These are phyloP conservation scores for Barbus barbus DNA, from an alignment of 2,113 vertebrate species.

Conservation along the genomic window DNA sequence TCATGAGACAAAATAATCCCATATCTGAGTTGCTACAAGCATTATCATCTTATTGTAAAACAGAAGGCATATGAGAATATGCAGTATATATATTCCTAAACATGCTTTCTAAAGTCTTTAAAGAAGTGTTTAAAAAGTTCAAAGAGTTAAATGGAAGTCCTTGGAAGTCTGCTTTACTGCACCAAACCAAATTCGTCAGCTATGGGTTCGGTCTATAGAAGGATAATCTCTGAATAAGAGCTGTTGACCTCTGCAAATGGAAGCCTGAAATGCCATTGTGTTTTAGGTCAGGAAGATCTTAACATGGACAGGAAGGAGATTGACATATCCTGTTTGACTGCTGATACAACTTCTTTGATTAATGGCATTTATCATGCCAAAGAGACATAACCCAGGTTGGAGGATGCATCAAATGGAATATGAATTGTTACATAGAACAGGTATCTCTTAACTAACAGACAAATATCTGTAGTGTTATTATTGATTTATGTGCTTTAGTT, in stretches of 20 bases:
- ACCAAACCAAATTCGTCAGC: constrained; percentile 54
- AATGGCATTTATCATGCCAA: constrained; percentile 60
- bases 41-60: background rate
- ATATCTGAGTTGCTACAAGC: background rate
- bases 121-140: background rate
- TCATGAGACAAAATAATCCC: constrained; percentile 14
- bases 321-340: constrained; percentile 64
- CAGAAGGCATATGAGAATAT: background rate
- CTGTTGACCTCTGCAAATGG: constrained; percentile 67
- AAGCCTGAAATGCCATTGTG: constrained; percentile 67
- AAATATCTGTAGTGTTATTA: background rate
- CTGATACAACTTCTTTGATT: constrained; percentile 66
- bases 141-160: background rate
- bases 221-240: constrained; percentile 62
- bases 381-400: background rate
- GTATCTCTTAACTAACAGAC: background rate
- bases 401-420: background rate
- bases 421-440: background rate
- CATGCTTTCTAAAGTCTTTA: background rate
- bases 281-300: constrained; percentile 71
- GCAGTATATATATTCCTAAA: background rate
- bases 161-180: constrained; percentile 39
- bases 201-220: background rate
- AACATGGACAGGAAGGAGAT: constrained; percentile 66
- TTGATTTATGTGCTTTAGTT: constrained; percentile 57